Evolutionary conservation across 1,140 invertebrate species (phyloP).

Genomic region (Drosophila insularis): DNA sequence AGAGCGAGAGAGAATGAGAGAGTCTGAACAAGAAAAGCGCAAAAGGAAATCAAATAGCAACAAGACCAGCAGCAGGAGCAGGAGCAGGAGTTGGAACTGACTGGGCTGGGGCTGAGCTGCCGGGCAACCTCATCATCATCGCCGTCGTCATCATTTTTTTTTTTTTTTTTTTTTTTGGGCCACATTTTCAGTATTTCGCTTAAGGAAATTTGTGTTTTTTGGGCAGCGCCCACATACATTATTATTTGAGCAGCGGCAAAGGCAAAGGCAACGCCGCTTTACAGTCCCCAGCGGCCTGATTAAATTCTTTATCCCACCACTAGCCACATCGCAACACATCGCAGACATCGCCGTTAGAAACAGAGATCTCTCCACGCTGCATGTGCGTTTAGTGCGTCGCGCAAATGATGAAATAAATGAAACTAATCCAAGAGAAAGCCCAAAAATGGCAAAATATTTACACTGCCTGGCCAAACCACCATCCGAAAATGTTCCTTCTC

Average conservation of each 20-base stretch:
- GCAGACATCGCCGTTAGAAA: conserved; percentile 7
- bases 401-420: conserved; percentile 80
- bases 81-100: neutral
- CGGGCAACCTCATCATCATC: conserved; percentile 57
- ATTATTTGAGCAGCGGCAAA: conserved; percentile 34
- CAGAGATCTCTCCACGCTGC: conserved; percentile 32
- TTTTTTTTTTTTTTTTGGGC: conserved; percentile 26
- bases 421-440: conserved; percentile 80
- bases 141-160: conserved; percentile 61
- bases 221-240: conserved; percentile 50
- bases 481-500: conserved; percentile 23
- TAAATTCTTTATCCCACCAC: conserved; percentile 63
- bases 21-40: conserved; percentile 40
- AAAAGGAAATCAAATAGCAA: conserved; percentile 62
- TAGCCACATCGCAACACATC: conserved; percentile 15
- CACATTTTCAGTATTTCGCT: conserved; percentile 57
- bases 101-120: conserved; percentile 3
- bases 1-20: conserved; percentile 26
- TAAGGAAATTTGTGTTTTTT: conserved; percentile 61
- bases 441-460: conserved; percentile 78
- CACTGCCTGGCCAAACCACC: conserved; percentile 59
- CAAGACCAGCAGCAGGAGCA: conserved; percentile 36
- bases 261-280: conserved; percentile 40
- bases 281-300: conserved; percentile 79
- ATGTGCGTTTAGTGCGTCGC: conserved; percentile 71